A percentile compares a stretch with the other conserved stretches of the same genome.
Conservation (phyloP, 2,888 invertebrate genomes). For the Glaucopsyche alexis region DNA sequence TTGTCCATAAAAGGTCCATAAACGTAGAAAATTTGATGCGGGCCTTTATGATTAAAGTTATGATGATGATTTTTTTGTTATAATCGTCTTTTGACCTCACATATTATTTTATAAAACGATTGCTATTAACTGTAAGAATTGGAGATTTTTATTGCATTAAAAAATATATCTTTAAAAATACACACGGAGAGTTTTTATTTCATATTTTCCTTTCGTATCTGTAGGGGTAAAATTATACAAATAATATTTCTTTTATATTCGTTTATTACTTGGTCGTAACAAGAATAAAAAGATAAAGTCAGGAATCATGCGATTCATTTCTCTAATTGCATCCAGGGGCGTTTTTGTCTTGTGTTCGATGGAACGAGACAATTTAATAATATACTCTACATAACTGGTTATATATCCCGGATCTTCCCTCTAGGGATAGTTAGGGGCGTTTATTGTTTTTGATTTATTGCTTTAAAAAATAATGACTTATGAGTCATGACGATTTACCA, state of each 20-base stretch:
- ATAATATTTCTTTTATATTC: slow-evolving; percentile 50
- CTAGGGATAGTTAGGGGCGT: slow-evolving; percentile 25
- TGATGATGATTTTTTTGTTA: slow-evolving; percentile 6
- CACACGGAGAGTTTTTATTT: not conserved
- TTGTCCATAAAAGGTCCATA: slow-evolving; percentile 11
- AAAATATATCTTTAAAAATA: not conserved
- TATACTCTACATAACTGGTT: slow-evolving; percentile 34
- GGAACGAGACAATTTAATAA: slow-evolving; percentile 43
- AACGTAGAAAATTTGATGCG: not conserved
- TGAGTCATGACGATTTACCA: not conserved
- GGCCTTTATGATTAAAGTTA: slow-evolving; percentile 12
- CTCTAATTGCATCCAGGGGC: slow-evolving; percentile 61
- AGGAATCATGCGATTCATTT: slow-evolving; percentile 66
- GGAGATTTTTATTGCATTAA: not conserved
- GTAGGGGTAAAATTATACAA: not conserved
- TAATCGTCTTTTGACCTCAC: not conserved
- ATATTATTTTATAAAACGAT: no score
- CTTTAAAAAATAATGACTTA: slow-evolving; percentile 9
- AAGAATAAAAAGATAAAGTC: slow-evolving; percentile 55
- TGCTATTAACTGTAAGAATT: no score
- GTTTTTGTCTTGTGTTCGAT: slow-evolving; percentile 44
- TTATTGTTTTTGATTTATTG: slow-evolving; percentile 27
- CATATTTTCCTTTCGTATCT: not conserved
- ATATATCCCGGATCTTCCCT: slow-evolving; percentile 26
- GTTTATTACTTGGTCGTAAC: slow-evolving; percentile 57